These are phyloP conservation scores for Oceanodroma leucorhoa DNA, from an alignment of 2,797 vertebrate species.

Conservation along the genomic window DNA sequence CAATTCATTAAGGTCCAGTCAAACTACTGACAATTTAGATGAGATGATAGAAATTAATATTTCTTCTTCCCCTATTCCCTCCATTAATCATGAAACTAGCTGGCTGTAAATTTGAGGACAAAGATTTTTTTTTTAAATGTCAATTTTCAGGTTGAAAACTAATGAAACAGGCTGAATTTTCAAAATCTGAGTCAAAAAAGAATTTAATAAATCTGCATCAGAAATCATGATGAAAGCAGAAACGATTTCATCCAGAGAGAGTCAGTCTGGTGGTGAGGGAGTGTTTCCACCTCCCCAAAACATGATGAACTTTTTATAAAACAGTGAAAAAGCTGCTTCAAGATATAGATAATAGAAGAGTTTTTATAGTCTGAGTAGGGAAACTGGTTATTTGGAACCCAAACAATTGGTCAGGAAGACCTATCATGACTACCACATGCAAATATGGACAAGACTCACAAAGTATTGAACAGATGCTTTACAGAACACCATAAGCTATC, in stretches of 20 bases:
- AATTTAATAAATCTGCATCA: background rate
- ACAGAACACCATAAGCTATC: rapidly evolving
- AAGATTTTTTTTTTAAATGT: background rate
- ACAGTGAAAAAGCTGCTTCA: background rate
- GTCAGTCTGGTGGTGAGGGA: rapidly evolving
- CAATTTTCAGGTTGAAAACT: background rate
- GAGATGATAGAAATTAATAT: background rate
- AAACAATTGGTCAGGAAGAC: background rate
- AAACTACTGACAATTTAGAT: background rate
- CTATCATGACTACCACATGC: rapidly evolving
- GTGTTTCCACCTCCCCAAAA: background rate
- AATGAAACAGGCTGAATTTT: background rate
- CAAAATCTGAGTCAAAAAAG: background rate
- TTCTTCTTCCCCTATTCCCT: background rate
- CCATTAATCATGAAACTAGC: background rate
- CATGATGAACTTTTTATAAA: rapidly evolving
- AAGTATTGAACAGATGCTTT: background rate
- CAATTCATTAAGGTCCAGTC: background rate
- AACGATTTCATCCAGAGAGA: background rate
- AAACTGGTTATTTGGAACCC: background rate
- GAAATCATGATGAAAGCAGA: background rate
- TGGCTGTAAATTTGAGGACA: background rate
- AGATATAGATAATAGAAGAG: background rate
- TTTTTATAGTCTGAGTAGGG: background rate
- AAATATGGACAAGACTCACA: background rate